Evolutionary conservation across 2,113 vertebrate genomes (phyloP).

Genomic region (Steatornis caripensis): DNA sequence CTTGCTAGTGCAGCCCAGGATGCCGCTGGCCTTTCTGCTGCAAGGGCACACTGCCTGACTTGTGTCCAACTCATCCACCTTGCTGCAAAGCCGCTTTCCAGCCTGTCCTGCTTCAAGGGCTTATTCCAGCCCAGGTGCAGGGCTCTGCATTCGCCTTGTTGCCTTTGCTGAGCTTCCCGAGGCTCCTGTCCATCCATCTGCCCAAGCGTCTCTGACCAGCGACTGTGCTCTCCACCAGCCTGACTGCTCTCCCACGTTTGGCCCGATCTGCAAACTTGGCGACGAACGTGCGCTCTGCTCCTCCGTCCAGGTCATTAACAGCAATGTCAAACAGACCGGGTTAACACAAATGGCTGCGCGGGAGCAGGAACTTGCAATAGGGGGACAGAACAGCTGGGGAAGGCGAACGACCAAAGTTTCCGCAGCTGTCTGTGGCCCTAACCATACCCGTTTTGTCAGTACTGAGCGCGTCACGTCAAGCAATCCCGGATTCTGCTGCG

Average conservation of each 20-base stretch:
- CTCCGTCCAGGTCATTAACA: not conserved
- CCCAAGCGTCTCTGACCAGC: not conserved
- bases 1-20: not conserved
- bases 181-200: not conserved
- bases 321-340: too few relatives aligned
- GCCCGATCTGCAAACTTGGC: accelerated
- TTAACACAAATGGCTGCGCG: not conserved
- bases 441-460: not conserved
- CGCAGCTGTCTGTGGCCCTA: not conserved
- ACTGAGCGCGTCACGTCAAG: not conserved
- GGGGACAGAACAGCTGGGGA: not conserved
- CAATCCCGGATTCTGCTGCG: not conserved
- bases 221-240: not conserved
- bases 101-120: not conserved
- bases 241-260: too few relatives aligned
- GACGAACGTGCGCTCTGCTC: accelerated
- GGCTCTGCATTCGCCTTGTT: not conserved
- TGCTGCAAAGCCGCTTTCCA: not conserved
- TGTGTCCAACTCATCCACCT: not conserved
- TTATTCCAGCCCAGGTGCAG: not conserved
- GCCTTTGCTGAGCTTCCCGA: not conserved
- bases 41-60: not conserved
- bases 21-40: not conserved
- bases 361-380: not conserved
- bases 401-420: not conserved